phyloP scores from a whole-genome alignment of 2,797 vertebrate genomes.

The Prunella strophiata region DNA sequence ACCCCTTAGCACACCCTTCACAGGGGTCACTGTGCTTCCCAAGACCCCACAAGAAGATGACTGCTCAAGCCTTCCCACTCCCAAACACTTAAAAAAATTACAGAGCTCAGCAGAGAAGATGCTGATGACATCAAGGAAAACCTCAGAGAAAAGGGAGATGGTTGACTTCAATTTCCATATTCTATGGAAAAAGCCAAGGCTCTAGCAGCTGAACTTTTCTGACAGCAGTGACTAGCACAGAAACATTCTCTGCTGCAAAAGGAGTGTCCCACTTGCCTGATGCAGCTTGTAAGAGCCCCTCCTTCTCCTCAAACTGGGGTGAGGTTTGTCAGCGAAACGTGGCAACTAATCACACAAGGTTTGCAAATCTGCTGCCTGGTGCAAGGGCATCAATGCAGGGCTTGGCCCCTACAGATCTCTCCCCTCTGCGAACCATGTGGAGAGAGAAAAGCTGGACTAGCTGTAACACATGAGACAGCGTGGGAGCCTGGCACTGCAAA shows the following conservation, averaged over 20 bases:
- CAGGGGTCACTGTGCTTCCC: fast-evolving
- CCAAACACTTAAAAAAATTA: background rate
- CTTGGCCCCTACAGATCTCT: background rate
- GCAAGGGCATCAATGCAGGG: fast-evolving
- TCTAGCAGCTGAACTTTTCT: background rate
- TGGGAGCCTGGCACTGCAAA: background rate
- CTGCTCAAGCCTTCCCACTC: background rate
- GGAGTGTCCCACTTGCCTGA: background rate
- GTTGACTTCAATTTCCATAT: background rate
- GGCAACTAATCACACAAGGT: background rate
- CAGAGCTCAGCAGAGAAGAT: background rate
- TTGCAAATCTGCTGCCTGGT: background rate
- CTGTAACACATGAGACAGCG: background rate
- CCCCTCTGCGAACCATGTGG: fast-evolving
- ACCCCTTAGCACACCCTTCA: background rate
- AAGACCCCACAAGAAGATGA: background rate
- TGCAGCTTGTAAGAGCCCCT: too few relatives aligned
- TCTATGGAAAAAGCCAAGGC: background rate
- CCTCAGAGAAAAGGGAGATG: background rate
- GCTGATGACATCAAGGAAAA: background rate
- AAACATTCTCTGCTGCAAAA: background rate
- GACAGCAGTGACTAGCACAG: background rate
- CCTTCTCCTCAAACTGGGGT: background rate
- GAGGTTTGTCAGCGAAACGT: background rate
- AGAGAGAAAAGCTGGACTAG: background rate